Evolutionary conservation across 2,113 vertebrate genomes (phyloP).

Genomic region (Xiphophorus hellerii): DNA sequence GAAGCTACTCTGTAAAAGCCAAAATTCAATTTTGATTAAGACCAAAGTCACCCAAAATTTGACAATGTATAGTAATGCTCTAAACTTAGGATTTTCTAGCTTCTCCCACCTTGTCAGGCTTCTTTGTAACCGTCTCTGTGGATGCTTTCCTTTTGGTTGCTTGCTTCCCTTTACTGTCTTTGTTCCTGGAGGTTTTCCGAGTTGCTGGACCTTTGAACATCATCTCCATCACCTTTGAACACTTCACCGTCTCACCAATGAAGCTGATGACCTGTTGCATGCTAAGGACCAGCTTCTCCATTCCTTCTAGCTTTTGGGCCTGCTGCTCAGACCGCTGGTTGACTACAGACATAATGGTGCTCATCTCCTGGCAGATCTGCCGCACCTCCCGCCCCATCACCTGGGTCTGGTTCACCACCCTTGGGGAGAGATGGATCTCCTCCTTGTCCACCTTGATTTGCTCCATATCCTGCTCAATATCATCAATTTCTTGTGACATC

Average conservation of each 20-base stretch:
- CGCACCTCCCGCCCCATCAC: conserved; percentile 75
- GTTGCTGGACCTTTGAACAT: conserved; percentile 75
- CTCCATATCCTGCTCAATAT: conserved; percentile 83
- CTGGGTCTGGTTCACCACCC: conserved; percentile 57
- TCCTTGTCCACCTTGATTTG: conserved; percentile 81
- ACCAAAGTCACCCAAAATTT: neutral
- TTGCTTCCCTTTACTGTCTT: conserved; percentile 74
- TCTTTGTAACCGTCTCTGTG: conserved; percentile 65
- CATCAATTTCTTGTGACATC: conserved; percentile 85
- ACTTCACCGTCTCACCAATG: conserved; percentile 86
- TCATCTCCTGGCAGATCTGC: conserved; percentile 85
- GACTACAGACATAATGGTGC: conserved; percentile 83
- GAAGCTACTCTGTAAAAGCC: neutral
- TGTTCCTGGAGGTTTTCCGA: conserved; percentile 66
- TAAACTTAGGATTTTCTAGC: neutral
- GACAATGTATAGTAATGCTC: neutral
- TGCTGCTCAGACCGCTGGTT: conserved; percentile 86
- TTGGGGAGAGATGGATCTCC: conserved; percentile 69
- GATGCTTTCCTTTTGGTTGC: conserved; percentile 72
- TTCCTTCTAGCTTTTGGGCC: conserved; percentile 85
- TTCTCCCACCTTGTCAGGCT: conserved; percentile 83
- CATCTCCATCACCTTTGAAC: conserved; percentile 79
- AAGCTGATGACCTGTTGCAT: conserved; percentile 87
- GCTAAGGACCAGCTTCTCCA: conserved; percentile 85
- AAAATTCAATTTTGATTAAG: neutral